Base-by-base conservation (phyloP, 2,797 vertebrate species). In the Myripristis murdjan region DNA sequence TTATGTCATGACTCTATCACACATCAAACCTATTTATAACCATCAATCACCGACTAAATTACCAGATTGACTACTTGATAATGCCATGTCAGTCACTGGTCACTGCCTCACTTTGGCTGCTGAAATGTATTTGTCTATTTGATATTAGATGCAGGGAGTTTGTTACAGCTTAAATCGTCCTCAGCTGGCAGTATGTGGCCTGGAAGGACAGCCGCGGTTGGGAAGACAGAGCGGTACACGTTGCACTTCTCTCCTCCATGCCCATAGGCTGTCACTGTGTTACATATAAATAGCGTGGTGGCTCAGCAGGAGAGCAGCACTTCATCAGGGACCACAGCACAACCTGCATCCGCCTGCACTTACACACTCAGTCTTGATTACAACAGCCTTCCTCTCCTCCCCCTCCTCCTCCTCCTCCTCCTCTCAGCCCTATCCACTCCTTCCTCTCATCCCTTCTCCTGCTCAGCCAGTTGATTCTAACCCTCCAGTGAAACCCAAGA, bases 241-340 rank as follows among this genome's bases (percentile, higher is more conserved):
- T 64, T 75, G 87, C 82, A 78, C 59, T 89, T 88, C 89, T 76
- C 48, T 81, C 82, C 82, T 87, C 87, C 85, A 0, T 75, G 80
- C 65, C 85, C 64, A 70, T 52, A 54, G 84, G 81, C 73, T 77
- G 84, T 75, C 82, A 66, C 54, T 64, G 65, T 84, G 76, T 77
- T 81, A 75, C 81, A 53, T 85, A 88, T 84, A 90, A 92, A 93
- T 80, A 82, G 83, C 84, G 81, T 85, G 82, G 85, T 85, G 73
- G 79, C 89, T 93, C 92, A 90, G 90, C 88, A 89, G 86, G 92
- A 90, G 75, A 85, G 63, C 69, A 75, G 64, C 85, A 84, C 89
- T 92, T 91, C 81, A 92, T 93, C 92, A 93, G 85, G 71, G 78
- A 83, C 77, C 75, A 87, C 31, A 1, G 82, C 74, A 64, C 80